Conservation (phyloP, 2,797 vertebrate species). For the Uromys caudimaculatus region DNA sequence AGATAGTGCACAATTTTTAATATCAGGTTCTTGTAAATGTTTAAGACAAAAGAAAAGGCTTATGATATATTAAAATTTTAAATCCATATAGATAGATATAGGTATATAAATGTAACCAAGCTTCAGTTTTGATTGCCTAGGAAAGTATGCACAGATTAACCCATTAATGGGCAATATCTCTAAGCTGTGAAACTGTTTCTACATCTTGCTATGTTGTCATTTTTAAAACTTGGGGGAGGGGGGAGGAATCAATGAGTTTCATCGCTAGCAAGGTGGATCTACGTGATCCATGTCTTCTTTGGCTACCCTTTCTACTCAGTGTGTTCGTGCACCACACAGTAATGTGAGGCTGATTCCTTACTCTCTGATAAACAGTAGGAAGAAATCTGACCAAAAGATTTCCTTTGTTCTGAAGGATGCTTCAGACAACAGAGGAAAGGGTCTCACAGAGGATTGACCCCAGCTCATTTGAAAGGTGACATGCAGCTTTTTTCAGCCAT, state of each 20-base stretch:
- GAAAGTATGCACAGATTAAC: conserved; percentile 17
- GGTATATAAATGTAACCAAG: background rate
- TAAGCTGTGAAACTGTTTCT: background rate
- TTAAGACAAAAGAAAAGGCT: conserved; percentile 35
- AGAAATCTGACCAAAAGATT: background rate
- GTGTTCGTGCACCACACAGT: background rate
- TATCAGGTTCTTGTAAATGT: conserved; percentile 19
- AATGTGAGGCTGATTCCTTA: background rate
- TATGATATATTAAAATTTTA: background rate
- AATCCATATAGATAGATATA: background rate
- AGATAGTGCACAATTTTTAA: background rate
- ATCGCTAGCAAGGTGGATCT: background rate
- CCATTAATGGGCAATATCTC: background rate
- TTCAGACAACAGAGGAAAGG: background rate
- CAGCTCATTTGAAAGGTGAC: background rate
- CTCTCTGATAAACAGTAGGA: background rate
- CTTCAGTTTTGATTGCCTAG: background rate
- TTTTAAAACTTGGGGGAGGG: background rate
- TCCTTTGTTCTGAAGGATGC: background rate
- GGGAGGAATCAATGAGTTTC: background rate
- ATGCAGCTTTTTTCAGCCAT: background rate
- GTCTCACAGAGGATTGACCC: background rate
- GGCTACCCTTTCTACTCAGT: background rate
- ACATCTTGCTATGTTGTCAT: background rate
- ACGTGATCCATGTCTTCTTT: background rate